Evolutionary conservation across 1,140 invertebrate species (phyloP).

Genomic region (Rhynchophorus ferrugineus): DNA sequence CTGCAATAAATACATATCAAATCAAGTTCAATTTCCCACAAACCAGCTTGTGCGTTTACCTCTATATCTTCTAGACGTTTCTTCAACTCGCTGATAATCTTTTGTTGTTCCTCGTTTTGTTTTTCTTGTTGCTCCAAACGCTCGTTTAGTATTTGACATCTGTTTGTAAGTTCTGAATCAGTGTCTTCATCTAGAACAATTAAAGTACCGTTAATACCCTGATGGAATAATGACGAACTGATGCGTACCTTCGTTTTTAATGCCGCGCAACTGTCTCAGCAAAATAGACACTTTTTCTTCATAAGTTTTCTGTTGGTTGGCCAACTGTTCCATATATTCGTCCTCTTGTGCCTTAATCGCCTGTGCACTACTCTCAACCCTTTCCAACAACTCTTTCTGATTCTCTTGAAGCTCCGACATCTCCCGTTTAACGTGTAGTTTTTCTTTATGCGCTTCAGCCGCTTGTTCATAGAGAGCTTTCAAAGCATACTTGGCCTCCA

Average conservation of each 20-base stretch:
- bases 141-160: slow-evolving; percentile 34
- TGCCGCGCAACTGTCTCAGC: slow-evolving; percentile 31
- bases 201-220: not conserved
- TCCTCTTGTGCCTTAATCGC: slow-evolving; percentile 43
- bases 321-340: slow-evolving; percentile 28
- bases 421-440: slow-evolving; percentile 39
- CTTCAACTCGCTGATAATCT: slow-evolving; percentile 7
- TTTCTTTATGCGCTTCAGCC: slow-evolving; percentile 46
- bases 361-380: slow-evolving; percentile 34
- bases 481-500: slow-evolving; percentile 56
- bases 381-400: slow-evolving; percentile 41
- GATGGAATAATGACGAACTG: not conserved
- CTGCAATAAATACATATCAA: not conserved
- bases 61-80: slow-evolving; percentile 22
- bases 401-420: slow-evolving; percentile 47
- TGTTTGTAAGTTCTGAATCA: slow-evolving; percentile 33
- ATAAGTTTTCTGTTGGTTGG: slow-evolving; percentile 38
- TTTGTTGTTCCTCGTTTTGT: slow-evolving; percentile 18
- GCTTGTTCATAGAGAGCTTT: slow-evolving; percentile 52
- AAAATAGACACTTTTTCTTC: slow-evolving; percentile 44
- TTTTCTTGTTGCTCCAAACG: slow-evolving; percentile 20
- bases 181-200: slow-evolving; percentile 28
- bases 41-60: not conserved
- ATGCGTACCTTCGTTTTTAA: slow-evolving; percentile 19
- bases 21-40: not conserved